These are phyloP conservation scores for Hozukius guyotensis DNA, from an alignment of 2,797 vertebrate species.

Conservation along the genomic window DNA sequence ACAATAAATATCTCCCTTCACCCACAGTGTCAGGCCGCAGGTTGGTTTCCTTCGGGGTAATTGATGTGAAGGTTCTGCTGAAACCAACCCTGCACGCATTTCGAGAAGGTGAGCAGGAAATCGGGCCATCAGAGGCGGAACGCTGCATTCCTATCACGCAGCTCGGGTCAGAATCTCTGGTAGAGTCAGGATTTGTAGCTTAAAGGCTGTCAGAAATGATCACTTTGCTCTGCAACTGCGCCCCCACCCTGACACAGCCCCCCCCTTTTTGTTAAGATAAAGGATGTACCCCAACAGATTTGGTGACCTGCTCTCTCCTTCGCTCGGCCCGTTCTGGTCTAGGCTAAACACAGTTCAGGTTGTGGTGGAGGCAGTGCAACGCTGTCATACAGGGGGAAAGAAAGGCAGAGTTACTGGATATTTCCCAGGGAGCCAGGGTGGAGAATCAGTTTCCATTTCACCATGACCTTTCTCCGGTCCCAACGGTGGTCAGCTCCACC, in stretches of 20 bases:
- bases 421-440: slow-evolving; percentile 85
- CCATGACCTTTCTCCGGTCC: slow-evolving; percentile 85
- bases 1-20: slow-evolving; percentile 75
- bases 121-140: slow-evolving; percentile 82
- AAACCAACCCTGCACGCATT: slow-evolving; percentile 79
- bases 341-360: slow-evolving; percentile 83
- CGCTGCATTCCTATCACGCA: slow-evolving; percentile 80
- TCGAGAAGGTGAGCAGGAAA: slow-evolving; percentile 86
- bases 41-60: slow-evolving; percentile 85
- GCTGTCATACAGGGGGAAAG: slow-evolving; percentile 76
- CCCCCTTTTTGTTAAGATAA: slow-evolving; percentile 86
- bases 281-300: slow-evolving; percentile 81
- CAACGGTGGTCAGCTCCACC: slow-evolving; percentile 73
- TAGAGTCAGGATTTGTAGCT: slow-evolving; percentile 82
- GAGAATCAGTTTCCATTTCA: slow-evolving; percentile 89
- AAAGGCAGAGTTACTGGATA: slow-evolving; percentile 89
- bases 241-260: slow-evolving; percentile 75
- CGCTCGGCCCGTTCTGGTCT: slow-evolving; percentile 58
- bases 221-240: slow-evolving; percentile 46
- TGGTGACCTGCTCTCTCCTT: slow-evolving; percentile 72
- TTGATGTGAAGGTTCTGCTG: slow-evolving; percentile 83
- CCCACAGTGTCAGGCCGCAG: slow-evolving; percentile 68
- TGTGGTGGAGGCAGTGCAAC: slow-evolving; percentile 81
- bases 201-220: slow-evolving; percentile 82
- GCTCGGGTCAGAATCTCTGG: slow-evolving; percentile 79